Evolutionary conservation across 2,113 vertebrate genomes (phyloP), one percentile per base, ranked within the genome.

Genomic region (Phalacrocorax brasilianus): DNA sequence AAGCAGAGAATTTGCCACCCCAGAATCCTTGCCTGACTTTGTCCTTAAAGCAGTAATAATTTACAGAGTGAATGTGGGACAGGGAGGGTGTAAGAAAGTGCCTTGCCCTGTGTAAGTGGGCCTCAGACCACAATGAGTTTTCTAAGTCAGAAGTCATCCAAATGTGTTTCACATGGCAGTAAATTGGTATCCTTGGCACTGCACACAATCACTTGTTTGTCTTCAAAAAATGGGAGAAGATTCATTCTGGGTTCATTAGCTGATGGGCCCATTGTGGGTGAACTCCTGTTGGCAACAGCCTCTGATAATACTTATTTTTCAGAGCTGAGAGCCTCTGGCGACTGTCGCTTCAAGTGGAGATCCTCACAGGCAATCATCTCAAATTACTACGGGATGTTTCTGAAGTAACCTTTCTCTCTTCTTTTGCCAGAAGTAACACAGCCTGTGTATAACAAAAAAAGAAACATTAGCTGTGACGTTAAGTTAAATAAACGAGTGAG

Each of bases 121-220:
- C 62, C 52, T 79, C 55, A 35, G 62, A 58, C 38, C 38, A 44
- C 38, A 56, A 1, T 18, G 23, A 74, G 50, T 63, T 95, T 67
- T 76, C 5, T 33, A 77, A 87, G 53, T 68, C n/a, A 67, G 73
- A 85, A 95, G 62, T 63, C 52, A 62, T 47, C 65, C 85, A 70
- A 94, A 52, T 92, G 45, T 62, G 56, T 95, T 93, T 94, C 63
- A 83, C 40, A n/a, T 6, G 12, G 59, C 76, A 44, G 44, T 65
- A 81, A 91, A 72, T 27, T 42, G 45, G 38, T 73, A 9, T 38
- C 14, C 38, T 40, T 24, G 16, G 73, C 61, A 59, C 53, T 70
- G 68, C 40, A 84, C 62, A 94, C 91, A 93, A 72, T 91, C 40
- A 1, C 50, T 92, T 63, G 28, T 88, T 94, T 94, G 90, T 88